phyloP scores from a whole-genome alignment of 2,888 invertebrate genomes.

The Danaus chrysippus region DNA sequence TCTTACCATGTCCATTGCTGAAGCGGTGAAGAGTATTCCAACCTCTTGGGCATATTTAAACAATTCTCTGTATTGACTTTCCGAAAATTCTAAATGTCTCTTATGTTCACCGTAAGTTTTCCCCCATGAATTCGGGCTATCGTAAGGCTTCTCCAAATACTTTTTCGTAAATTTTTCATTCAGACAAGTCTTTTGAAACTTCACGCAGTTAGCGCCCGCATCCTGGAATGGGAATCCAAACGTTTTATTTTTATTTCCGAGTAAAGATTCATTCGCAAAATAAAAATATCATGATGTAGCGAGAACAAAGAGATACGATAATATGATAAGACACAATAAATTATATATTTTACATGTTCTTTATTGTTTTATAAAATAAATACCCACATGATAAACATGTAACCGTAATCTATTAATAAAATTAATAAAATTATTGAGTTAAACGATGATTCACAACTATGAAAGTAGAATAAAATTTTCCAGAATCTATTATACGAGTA shows the following conservation, averaged over 20 bases:
- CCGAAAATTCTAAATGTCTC: slow-evolving; percentile 83
- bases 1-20: slow-evolving; percentile 88
- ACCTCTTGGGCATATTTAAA: slow-evolving; percentile 81
- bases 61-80: slow-evolving; percentile 81
- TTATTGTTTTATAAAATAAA: not conserved
- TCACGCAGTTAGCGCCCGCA: slow-evolving; percentile 88
- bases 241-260: slow-evolving; percentile 4
- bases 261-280: not conserved
- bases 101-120: slow-evolving; percentile 90
- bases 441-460: too few relatives aligned
- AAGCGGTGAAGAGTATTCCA: slow-evolving; percentile 86
- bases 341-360: not conserved
- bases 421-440: too few relatives aligned
- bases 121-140: slow-evolving; percentile 85
- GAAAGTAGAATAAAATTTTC: too few relatives aligned
- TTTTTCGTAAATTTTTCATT: slow-evolving; percentile 84
- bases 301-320: not conserved
- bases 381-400: not conserved
- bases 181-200: slow-evolving; percentile 89
- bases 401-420: not conserved
- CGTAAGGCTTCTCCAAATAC: slow-evolving; percentile 82
- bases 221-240: slow-evolving; percentile 67
- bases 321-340: not conserved
- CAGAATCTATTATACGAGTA: too few relatives aligned
- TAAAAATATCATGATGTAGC: not conserved